These are phyloP conservation scores for Euproctis similis DNA, from an alignment of 2,888 invertebrate species.

Conservation along the genomic window DNA sequence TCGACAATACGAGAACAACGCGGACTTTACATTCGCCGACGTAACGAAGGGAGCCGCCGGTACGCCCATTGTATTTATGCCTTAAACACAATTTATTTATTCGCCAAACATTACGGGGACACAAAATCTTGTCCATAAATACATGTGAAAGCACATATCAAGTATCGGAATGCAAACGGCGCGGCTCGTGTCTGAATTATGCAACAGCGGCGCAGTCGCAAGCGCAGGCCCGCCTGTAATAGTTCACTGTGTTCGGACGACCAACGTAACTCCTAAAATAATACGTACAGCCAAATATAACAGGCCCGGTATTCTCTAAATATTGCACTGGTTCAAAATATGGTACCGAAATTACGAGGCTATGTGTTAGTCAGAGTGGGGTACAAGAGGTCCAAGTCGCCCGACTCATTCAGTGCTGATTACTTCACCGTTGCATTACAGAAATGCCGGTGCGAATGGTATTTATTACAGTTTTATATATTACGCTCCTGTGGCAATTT, in stretches of 20 bases:
- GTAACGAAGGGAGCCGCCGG: slow-evolving; percentile 70
- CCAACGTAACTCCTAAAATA: slow-evolving; percentile 60
- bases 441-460: slow-evolving; percentile 50
- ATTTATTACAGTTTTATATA: slow-evolving; percentile 48
- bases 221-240: slow-evolving; percentile 53
- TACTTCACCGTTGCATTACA: slow-evolving; percentile 46
- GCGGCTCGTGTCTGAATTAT: slow-evolving; percentile 72
- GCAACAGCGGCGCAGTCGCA: slow-evolving; percentile 62
- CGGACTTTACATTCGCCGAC: slow-evolving; percentile 71
- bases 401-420: slow-evolving; percentile 12
- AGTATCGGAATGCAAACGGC: slow-evolving; percentile 75
- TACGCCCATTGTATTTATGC: slow-evolving; percentile 73
- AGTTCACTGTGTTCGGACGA: slow-evolving; percentile 54
- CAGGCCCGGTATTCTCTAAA: slow-evolving; percentile 27
- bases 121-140: slow-evolving; percentile 76
- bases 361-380: slow-evolving; percentile 5
- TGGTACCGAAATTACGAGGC: slow-evolving; percentile 4
- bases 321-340: slow-evolving; percentile 26
- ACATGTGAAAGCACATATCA: slow-evolving; percentile 76
- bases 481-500: slow-evolving; percentile 43
- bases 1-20: slow-evolving; percentile 60
- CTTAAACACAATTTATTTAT: slow-evolving; percentile 72
- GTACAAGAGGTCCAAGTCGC: not conserved
- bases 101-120: slow-evolving; percentile 74
- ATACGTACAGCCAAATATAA: slow-evolving; percentile 36